Conservation (phyloP, 2,888 invertebrate genomes). For the Deroplatys truncata region DNA sequence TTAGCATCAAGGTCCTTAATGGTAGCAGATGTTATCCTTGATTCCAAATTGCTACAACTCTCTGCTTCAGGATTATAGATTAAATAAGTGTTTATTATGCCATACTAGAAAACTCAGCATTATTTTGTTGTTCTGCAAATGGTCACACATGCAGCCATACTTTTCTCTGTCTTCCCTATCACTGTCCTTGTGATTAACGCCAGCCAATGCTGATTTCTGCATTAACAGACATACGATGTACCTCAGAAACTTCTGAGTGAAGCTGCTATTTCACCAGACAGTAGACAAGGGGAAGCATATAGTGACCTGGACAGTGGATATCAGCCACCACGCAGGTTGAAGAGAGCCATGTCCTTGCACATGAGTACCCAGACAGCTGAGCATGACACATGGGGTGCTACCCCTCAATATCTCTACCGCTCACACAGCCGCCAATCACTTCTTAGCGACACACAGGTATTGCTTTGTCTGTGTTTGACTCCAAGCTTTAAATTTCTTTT, state of each 20-base stretch:
- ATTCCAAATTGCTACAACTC: too few species aligned
- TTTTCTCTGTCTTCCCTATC: neutral
- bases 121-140: neutral
- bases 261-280: constrained; percentile 15
- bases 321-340: constrained; percentile 32
- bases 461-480: neutral
- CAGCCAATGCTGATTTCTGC: constrained; percentile 13
- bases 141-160: neutral
- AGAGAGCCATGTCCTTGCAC: constrained; percentile 41
- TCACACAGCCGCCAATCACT: constrained; percentile 64
- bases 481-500: neutral
- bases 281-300: constrained; percentile 28
- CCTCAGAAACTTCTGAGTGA: constrained; percentile 17
- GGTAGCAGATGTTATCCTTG: too few species aligned
- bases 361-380: constrained; percentile 32
- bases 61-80: too few species aligned
- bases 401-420: constrained; percentile 50
- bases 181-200: constrained; percentile 1
- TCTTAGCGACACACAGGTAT: constrained; percentile 62
- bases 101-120: too few species aligned
- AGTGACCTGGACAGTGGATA: neutral
- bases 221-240: constrained; percentile 37
- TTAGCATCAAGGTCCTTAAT: too few species aligned
- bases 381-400: constrained; percentile 37
- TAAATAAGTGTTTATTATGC: too few species aligned